Percentiles rank a stretch among this genome's conserved stretches.
Conservation (phyloP, 2,797 vertebrate species). For the Rhinella marina region DNA sequence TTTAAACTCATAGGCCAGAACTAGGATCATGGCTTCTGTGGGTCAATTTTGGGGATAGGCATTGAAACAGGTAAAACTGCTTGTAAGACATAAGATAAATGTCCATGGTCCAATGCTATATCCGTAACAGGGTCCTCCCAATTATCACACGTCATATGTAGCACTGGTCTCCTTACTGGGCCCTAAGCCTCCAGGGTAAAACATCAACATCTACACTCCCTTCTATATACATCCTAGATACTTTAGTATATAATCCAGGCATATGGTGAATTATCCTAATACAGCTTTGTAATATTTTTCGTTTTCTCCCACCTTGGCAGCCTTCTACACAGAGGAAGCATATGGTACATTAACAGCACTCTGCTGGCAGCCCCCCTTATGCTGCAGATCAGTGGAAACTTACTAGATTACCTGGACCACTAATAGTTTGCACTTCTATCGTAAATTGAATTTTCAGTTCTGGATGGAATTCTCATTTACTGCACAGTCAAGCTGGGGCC, state of each 20-base stretch:
- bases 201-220: too few species aligned
- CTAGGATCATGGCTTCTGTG: too few species aligned
- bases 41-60: too few species aligned
- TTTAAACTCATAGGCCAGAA: too few species aligned
- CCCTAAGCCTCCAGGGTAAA: too few species aligned
- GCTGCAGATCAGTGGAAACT: neutral
- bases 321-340: neutral
- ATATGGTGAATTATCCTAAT: neutral
- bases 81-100: too few species aligned
- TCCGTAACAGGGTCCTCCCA: too few species aligned
- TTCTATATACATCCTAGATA: too few species aligned
- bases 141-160: too few species aligned
- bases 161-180: too few species aligned
- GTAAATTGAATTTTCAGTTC: slow-evolving; percentile 26
- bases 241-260: neutral
- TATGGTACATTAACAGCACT: neutral
- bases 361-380: neutral
- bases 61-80: too few species aligned
- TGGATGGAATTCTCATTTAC: slow-evolving; percentile 26
- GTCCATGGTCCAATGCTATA: too few species aligned
- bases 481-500: slow-evolving; percentile 4
- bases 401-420: slow-evolving; percentile 17
- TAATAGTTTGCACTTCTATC: slow-evolving; percentile 8
- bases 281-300: slow-evolving; percentile 4
- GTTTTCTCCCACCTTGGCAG: slow-evolving; percentile 14